These are phyloP conservation scores for Drosophila orosa DNA, from an alignment of 1,140 invertebrate species.

Conservation along the genomic window DNA sequence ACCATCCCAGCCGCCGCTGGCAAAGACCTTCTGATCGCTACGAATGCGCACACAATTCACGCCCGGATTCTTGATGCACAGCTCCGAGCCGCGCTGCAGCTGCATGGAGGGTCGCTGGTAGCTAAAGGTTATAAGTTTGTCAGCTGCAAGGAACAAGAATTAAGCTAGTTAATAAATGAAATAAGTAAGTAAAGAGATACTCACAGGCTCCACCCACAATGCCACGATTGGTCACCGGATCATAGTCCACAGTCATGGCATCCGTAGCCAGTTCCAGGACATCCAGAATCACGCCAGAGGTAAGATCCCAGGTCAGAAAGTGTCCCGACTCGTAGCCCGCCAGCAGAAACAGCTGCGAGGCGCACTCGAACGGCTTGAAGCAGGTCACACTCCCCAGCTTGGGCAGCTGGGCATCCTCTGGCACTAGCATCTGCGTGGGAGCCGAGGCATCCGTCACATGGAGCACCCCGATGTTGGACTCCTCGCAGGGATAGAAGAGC, in stretches of 20 bases:
- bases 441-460: conserved; percentile 86
- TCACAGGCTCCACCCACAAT: conserved; percentile 87
- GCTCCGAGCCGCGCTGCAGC: conserved; percentile 86
- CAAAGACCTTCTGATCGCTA: conserved; percentile 90
- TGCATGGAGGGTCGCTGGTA: conserved; percentile 85
- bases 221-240: conserved; percentile 87
- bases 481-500: conserved; percentile 87
- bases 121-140: conserved; percentile 68
- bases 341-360: conserved; percentile 85
- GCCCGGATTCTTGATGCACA: conserved; percentile 89
- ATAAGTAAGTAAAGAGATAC: conserved; percentile 73
- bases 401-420: conserved; percentile 82
- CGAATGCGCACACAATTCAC: conserved; percentile 89
- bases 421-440: conserved; percentile 84
- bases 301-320: conserved; percentile 88
- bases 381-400: conserved; percentile 88
- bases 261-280: conserved; percentile 86
- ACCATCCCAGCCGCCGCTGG: conserved; percentile 91
- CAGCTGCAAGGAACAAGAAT: conserved; percentile 72
- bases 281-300: conserved; percentile 86
- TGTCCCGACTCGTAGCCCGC: conserved; percentile 88
- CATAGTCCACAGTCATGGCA: conserved; percentile 89
- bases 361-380: conserved; percentile 86
- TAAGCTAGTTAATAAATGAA: not conserved
- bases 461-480: conserved; percentile 87